Evolutionary conservation across 1,140 invertebrate genomes (phyloP).

Genomic region (Dendroctonus valens): DNA sequence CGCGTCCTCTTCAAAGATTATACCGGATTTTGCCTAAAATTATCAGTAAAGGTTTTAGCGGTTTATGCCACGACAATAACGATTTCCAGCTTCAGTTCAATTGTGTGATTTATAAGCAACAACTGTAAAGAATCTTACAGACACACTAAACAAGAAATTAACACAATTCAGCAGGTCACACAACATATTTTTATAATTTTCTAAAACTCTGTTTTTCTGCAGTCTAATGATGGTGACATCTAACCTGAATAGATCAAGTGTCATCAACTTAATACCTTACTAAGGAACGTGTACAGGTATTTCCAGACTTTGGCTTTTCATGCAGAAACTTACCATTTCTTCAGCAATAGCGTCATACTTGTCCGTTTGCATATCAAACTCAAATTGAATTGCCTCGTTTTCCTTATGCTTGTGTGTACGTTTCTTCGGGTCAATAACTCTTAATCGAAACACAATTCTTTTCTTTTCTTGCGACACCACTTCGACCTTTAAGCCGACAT

Average conservation of each 20-base stretch:
- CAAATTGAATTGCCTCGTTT: constrained; percentile 99
- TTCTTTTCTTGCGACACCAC: constrained; percentile 66
- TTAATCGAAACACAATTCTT: constrained; percentile 85
- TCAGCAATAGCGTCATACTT: constrained; percentile 93
- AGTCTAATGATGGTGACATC: no score
- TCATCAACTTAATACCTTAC: no score
- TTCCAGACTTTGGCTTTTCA: background rate
- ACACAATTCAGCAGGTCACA: constrained; percentile 17
- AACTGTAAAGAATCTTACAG: constrained; percentile 5
- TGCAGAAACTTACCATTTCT: constrained; percentile 74
- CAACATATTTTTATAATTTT: constrained; percentile 9
- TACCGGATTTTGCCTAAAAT: constrained; percentile 72
- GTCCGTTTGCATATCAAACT: constrained; percentile 92
- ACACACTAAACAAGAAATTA: constrained; percentile 11
- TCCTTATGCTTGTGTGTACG: constrained; percentile 94
- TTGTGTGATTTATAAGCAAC: no score
- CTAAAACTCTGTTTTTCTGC: no score
- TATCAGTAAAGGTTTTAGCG: background rate
- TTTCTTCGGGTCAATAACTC: constrained; percentile 97
- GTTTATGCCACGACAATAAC: no score
- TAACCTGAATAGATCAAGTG: no score
- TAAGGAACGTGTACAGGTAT: no score
- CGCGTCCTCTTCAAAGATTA: constrained; percentile 89
- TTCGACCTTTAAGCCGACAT: constrained; percentile 87
- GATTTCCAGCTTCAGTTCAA: no score